phyloP scores from a whole-genome alignment of 2,113 vertebrate species.

The Pholis gunnellus region DNA sequence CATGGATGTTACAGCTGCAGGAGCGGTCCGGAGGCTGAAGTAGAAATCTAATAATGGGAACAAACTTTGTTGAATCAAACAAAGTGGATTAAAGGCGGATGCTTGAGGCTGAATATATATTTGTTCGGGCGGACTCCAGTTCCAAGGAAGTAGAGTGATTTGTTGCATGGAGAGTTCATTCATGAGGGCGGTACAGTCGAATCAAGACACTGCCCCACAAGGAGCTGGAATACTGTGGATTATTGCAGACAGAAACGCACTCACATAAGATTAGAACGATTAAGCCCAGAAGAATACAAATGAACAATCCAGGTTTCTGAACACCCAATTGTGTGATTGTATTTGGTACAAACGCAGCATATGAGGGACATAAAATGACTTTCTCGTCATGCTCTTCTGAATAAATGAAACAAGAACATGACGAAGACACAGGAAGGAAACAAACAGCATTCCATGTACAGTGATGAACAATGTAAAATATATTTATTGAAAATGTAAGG shows the following conservation, averaged over 20 bases:
- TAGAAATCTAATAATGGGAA: conserved; percentile 67
- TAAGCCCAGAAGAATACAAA: conserved; percentile 23
- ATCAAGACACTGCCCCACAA: neutral
- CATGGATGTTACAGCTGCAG: conserved; percentile 50
- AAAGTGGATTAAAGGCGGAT: conserved; percentile 50
- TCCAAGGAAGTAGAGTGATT: conserved; percentile 53
- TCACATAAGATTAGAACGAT: neutral
- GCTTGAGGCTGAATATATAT: conserved; percentile 56
- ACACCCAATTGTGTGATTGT: conserved; percentile 58
- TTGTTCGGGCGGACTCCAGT: conserved; percentile 42
- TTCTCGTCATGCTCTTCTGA: conserved; percentile 32
- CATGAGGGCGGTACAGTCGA: neutral
- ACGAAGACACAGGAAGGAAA: conserved; percentile 40
- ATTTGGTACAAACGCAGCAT: conserved; percentile 48
- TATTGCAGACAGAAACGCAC: conserved; percentile 4
- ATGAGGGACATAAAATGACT: conserved; percentile 45
- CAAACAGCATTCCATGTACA: conserved; percentile 72
- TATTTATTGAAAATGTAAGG: conserved; percentile 75
- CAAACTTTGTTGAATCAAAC: conserved; percentile 61
- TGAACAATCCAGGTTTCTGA: conserved; percentile 56
- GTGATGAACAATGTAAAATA: conserved; percentile 49
- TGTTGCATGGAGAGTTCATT: conserved; percentile 34
- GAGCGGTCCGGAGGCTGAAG: conserved; percentile 35
- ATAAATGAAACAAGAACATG: conserved; percentile 31
- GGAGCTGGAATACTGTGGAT: conserved; percentile 25